Evolutionary conservation across 2,888 invertebrate species (phyloP).

Genomic region (Drymonia ruficornis): DNA sequence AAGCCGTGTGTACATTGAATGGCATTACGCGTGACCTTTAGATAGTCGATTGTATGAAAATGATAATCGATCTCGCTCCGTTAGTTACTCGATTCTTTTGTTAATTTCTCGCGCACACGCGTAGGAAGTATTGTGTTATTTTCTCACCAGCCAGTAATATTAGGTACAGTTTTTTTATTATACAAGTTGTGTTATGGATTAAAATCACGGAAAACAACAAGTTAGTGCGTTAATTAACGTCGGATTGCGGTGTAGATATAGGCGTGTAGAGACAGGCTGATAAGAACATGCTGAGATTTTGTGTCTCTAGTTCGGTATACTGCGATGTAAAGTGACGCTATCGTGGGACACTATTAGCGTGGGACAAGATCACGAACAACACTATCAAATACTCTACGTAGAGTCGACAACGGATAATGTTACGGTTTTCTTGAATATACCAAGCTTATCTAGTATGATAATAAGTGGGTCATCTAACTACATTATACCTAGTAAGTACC

Average conservation of each 20-base stretch:
- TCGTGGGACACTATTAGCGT: constrained; percentile 29
- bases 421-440: too few relatives aligned
- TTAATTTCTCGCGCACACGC: constrained; percentile 52
- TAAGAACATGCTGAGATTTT: constrained; percentile 25
- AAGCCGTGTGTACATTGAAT: constrained; percentile 67
- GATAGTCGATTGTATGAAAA: constrained; percentile 78
- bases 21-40: constrained; percentile 82
- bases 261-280: constrained; percentile 22
- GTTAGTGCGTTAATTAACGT: constrained; percentile 36
- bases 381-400: neutral
- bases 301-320: constrained; percentile 13
- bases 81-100: constrained; percentile 66
- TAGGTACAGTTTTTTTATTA: constrained; percentile 3
- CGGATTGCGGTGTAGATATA: constrained; percentile 31
- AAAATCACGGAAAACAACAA: constrained; percentile 11
- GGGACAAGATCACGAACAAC: neutral
- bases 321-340: constrained; percentile 36
- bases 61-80: constrained; percentile 77
- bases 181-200: constrained; percentile 5
- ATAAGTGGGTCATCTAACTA: too few relatives aligned
- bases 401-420: neutral
- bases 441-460: too few relatives aligned
- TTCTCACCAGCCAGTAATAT: constrained; percentile 37
- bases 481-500: too few relatives aligned
- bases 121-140: constrained; percentile 35